Conservation (phyloP, 2,888 invertebrate species). For the Cheilosia grossa region DNA sequence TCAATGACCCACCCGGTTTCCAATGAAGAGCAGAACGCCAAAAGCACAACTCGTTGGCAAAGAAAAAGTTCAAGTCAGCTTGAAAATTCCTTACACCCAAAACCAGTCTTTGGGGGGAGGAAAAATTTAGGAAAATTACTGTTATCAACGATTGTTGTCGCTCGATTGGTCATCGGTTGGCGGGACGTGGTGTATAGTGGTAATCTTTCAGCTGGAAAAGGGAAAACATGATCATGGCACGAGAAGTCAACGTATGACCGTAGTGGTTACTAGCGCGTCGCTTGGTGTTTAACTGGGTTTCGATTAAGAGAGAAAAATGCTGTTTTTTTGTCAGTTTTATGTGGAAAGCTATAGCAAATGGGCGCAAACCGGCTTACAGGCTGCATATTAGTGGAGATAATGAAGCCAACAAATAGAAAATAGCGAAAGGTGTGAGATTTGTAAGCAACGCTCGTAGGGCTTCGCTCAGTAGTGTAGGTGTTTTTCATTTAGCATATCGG, state of each 20-base stretch:
- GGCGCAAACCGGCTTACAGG: conserved; percentile 14
- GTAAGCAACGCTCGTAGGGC: background rate
- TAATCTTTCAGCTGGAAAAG: conserved; percentile 28
- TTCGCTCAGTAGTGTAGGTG: background rate
- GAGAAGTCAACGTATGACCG: conserved; percentile 40
- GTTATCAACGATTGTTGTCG: conserved; percentile 60
- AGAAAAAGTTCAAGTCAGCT: conserved; percentile 48
- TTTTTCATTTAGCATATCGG: conserved; percentile 1
- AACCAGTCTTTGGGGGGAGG: conserved; percentile 47
- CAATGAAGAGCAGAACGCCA: conserved; percentile 36
- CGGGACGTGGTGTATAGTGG: background rate
- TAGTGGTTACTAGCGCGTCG: conserved; percentile 34
- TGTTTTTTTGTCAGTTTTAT: background rate
- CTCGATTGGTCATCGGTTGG: conserved; percentile 20
- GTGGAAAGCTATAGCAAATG: conserved; percentile 6
- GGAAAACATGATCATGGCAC: conserved; percentile 46
- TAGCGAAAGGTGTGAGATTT: conserved; percentile 49
- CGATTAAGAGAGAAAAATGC: conserved; percentile 48
- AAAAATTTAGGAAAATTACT: conserved; percentile 63
- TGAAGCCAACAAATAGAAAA: conserved; percentile 36
- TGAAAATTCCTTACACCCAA: conserved; percentile 44
- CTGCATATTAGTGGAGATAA: background rate
- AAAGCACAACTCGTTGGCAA: conserved; percentile 27
- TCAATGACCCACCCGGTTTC: conserved; percentile 71
- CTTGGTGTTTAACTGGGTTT: conserved; percentile 39